Evolutionary conservation across 2,113 vertebrate genomes (phyloP).

Genomic region (Aegotheles bennettii): DNA sequence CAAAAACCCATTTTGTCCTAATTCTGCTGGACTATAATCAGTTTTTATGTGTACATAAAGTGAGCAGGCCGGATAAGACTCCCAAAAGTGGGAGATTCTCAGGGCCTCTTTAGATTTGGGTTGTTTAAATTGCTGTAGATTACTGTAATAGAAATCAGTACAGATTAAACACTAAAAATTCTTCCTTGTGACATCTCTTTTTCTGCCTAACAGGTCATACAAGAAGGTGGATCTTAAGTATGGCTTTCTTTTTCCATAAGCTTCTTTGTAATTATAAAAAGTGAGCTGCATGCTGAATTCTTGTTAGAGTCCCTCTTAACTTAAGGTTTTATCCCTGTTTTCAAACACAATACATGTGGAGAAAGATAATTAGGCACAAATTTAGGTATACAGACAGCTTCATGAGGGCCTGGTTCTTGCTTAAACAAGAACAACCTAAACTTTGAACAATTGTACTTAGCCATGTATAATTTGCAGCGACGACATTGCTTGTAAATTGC

Average conservation of each 20-base stretch:
- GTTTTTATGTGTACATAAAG: background rate
- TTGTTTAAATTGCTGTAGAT: background rate
- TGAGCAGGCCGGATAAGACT: background rate
- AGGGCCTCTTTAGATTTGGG: background rate
- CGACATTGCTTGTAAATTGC: background rate
- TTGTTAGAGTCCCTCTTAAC: background rate
- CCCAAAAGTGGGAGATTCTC: background rate
- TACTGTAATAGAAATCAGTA: background rate
- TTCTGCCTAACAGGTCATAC: background rate
- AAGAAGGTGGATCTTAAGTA: background rate
- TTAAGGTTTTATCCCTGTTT: background rate
- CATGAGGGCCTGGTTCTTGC: background rate
- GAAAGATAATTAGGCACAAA: background rate
- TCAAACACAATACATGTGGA: background rate
- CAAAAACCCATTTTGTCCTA: background rate
- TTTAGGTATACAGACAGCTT: background rate
- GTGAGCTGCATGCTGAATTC: background rate
- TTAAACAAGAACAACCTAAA: background rate
- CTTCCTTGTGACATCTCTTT: background rate
- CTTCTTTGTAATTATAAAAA: background rate
- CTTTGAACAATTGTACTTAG: background rate
- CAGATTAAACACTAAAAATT: background rate
- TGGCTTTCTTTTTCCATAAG: background rate
- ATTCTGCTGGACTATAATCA: background rate
- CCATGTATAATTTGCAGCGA: background rate